Base-by-base conservation (phyloP, 2,113 vertebrate species). In the Lucifuga dentata region DNA sequence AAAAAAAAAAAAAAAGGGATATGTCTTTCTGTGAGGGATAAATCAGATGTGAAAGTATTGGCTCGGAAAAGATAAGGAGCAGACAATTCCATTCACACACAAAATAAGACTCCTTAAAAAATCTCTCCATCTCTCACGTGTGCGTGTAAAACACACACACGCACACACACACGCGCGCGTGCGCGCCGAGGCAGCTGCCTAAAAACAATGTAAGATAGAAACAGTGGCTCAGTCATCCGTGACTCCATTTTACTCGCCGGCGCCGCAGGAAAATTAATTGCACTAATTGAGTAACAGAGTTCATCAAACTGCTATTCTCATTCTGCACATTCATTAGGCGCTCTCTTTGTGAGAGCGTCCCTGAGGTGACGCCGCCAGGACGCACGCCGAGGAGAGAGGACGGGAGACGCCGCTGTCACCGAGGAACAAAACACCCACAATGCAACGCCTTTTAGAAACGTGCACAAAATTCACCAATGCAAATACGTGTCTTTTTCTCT, bases 191-290 rank as follows among this genome's bases (percentile, higher is more conserved):
- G 53, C 83, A 71, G 74, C 67, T 44, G 73, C 48, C 83, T 78
- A 76, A 85, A 87, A 85, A 79, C 81, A 85, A 87, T 87, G 77
- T 73, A 71, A 83, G 83, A 87, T 76, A 81, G 89, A 82, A 82
- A 67, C 73, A 46, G 73, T 29, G 81, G 79, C 81, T 87, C 86
- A 77, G 92, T 93, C 92, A 93, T 86, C 89, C 89, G 72, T 85
- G 92, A 91, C 93, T 91, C 79, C 65, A 90, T 95, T 95, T 92
- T 86, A 90, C 78, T 90, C 85, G 80, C 94, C 93, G 92, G 92
- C 84, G 81, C 93, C 94, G 90, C 86, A 92, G 91, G 94, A 92
- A 95, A 96, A 96, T 95, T 94, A 96, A 96, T 97, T 95, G 94
- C 90, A 89, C 88, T 98, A 96, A 97, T 96, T 95, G 89, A 90